Base-by-base conservation (phyloP, 2,797 vertebrate genomes). In the Spinibarbus caldwelli region DNA sequence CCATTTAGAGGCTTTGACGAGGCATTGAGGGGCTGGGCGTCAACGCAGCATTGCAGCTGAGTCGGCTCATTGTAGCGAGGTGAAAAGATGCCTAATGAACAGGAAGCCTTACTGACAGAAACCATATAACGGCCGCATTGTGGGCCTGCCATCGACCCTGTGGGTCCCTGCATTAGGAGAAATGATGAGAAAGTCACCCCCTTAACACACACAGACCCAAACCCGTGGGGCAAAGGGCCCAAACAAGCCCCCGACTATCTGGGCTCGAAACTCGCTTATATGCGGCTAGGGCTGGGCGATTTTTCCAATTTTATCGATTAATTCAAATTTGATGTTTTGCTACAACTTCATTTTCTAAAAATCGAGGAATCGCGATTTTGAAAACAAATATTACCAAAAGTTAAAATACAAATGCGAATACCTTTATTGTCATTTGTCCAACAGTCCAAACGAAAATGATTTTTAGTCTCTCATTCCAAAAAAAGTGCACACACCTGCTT, bases 11-110 rank as follows among this genome's bases (percentile, higher is more conserved):
- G 97, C 95, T 98, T 99, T 98, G 97, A 98, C 96, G 96, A 93
- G 95, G 97, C 96, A 98, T 97, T 98, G 98, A 99, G 97, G 97
- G 98, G 97, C 98, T 97, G 97, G 98, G 98, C 98, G 98, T 98
- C 95, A 95, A 97, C 96, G 96, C 95, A 95, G 97, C 96, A 97
- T 97, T 93, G 96, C 97, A 93, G 97, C 96, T 98, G 98, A 98
- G 97, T 96, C 95, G 92, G 94, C 93, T 94, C 95, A 97, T 99
- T 99, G 98, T 99, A 96, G 92, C 89, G 94, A 95, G 96, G 97
- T 98, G 97, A 99, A 99, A 98, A 96, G 97, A 96, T 93, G 96
- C 96, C 96, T 97, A 98, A 97, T 97, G 97, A 98, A 98, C 98
- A 99, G 98, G 98, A 99, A 99, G 97, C 98, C 96, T 97, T 96